These are phyloP conservation scores for Scotopteryx bipunctaria DNA, from an alignment of 2,888 invertebrate species.

Conservation along the genomic window DNA sequence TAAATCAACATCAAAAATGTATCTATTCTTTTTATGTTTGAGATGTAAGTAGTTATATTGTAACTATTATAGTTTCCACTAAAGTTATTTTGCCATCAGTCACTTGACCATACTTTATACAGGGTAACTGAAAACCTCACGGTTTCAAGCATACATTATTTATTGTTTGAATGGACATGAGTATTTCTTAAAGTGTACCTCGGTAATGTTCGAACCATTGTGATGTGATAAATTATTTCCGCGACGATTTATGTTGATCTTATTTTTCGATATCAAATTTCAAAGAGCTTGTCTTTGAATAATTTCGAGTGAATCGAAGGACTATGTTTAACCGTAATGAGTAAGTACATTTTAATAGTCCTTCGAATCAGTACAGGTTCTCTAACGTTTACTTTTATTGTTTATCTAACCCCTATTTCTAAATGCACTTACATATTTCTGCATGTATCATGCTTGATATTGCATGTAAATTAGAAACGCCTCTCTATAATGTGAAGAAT, in stretches of 20 bases:
- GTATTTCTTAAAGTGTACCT: not conserved
- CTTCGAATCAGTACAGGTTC: constrained; percentile 31
- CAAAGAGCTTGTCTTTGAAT: not conserved
- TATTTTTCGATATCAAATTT: not conserved
- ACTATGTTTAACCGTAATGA: constrained; percentile 29
- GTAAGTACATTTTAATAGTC: constrained; percentile 32
- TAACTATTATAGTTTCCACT: no score
- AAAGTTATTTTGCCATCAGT: no score
- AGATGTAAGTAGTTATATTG: no score
- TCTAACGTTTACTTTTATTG: not conserved
- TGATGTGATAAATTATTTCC: constrained; percentile 6
- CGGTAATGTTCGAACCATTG: not conserved
- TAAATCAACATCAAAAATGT: no score
- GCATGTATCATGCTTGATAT: constrained; percentile 15
- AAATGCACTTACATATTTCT: constrained; percentile 2
- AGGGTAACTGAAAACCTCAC: no score
- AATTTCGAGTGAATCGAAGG: constrained; percentile 31
- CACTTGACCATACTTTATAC: no score
- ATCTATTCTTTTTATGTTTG: no score
- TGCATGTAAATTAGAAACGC: constrained; percentile 8
- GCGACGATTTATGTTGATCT: not conserved
- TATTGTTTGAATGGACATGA: constrained; percentile 3
- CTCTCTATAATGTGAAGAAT: not conserved
- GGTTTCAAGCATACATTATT: not conserved
- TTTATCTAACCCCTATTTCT: constrained; percentile 2